These are phyloP conservation scores for Solen grandis DNA, from an alignment of 1,140 invertebrate species.

Conservation along the genomic window DNA sequence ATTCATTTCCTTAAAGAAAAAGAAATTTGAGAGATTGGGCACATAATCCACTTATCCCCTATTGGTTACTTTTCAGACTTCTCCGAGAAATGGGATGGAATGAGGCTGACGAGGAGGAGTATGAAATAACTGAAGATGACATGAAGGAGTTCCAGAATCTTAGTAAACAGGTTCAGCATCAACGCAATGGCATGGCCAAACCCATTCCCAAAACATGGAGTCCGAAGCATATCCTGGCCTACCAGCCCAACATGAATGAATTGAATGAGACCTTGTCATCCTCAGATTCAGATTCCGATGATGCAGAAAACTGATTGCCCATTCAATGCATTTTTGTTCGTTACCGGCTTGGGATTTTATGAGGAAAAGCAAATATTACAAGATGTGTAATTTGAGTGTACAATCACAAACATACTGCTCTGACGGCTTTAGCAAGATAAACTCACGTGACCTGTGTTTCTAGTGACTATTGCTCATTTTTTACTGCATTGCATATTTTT, in stretches of 20 bases:
- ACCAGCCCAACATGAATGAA: slow-evolving; percentile 65
- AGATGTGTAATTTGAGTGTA: too few relatives aligned
- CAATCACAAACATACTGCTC: too few relatives aligned
- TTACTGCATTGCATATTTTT: too few relatives aligned
- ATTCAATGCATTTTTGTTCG: too few relatives aligned
- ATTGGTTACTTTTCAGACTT: slow-evolving; percentile 75
- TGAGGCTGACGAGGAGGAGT: slow-evolving; percentile 79
- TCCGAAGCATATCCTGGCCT: slow-evolving; percentile 70
- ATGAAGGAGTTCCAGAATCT: slow-evolving; percentile 78
- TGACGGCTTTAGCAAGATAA: too few relatives aligned
- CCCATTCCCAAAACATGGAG: slow-evolving; percentile 66
- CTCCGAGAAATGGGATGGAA: slow-evolving; percentile 81
- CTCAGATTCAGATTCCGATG: slow-evolving; percentile 65
- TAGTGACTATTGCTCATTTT: too few relatives aligned
- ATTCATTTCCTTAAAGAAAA: too few relatives aligned
- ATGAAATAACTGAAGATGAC: slow-evolving; percentile 81
- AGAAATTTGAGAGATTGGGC: too few relatives aligned
- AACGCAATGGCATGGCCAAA: slow-evolving; percentile 52
- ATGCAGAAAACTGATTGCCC: slow-evolving; percentile 45
- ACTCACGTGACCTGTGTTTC: too few relatives aligned
- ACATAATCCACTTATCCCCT: too few relatives aligned
- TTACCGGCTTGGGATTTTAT: too few relatives aligned
- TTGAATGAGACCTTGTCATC: slow-evolving; percentile 71
- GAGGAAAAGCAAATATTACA: too few relatives aligned
- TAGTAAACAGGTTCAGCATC: slow-evolving; percentile 69